A percentile compares a stretch with the other conserved stretches of the same genome.
Conservation (phyloP, 2,888 invertebrate genomes). For the Chalcis sispes region DNA sequence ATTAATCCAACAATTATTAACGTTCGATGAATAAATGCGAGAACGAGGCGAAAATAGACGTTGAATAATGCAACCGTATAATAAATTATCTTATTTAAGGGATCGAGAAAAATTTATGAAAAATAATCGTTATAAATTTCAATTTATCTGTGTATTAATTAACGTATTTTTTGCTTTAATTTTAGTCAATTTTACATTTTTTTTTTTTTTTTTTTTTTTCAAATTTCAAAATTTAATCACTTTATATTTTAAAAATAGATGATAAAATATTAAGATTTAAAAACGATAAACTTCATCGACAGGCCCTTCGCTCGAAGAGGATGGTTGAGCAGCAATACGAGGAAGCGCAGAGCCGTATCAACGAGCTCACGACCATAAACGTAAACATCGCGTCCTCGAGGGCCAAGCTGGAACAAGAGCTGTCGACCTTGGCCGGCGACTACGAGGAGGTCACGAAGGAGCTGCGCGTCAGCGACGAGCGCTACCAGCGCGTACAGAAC, state of each 20-base stretch:
- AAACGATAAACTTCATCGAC: slow-evolving; percentile 47
- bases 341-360: slow-evolving; percentile 93
- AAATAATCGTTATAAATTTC: too few species aligned
- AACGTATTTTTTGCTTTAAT: too few species aligned
- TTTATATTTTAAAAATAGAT: too few species aligned
- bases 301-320: slow-evolving; percentile 95
- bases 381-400: slow-evolving; percentile 95
- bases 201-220: too few species aligned
- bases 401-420: slow-evolving; percentile 96
- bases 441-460: slow-evolving; percentile 99
- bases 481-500: slow-evolving; percentile 93
- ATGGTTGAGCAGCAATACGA: slow-evolving; percentile 92
- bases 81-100: not conserved
- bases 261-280: too few species aligned
- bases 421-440: slow-evolving; percentile 93
- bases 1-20: not conserved
- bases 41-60: not conserved
- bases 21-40: slow-evolving; percentile 17
- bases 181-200: too few species aligned
- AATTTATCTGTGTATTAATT: too few species aligned
- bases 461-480: slow-evolving; percentile 93
- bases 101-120: too few species aligned
- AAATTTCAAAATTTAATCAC: too few species aligned
- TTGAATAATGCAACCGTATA: not conserved
- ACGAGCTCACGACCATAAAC: slow-evolving; percentile 95